Evolutionary conservation across 2,888 invertebrate species (phyloP).

Genomic region (Euclidia mi): DNA sequence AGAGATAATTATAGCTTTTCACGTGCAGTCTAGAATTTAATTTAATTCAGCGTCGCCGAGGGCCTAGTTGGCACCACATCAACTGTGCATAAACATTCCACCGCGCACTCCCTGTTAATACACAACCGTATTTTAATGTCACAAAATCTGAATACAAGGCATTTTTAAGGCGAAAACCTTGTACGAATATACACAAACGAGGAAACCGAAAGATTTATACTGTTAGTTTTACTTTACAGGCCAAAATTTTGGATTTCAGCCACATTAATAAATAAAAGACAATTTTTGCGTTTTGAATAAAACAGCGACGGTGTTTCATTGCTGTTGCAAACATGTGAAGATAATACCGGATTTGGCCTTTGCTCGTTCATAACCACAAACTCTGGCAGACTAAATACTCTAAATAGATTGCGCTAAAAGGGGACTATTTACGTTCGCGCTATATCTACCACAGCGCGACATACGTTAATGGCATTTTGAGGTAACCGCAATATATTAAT

Average conservation of each 20-base stretch:
- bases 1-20: conserved; percentile 52
- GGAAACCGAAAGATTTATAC: conserved; percentile 26
- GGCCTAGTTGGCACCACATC: conserved; percentile 66
- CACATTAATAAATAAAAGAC: background rate
- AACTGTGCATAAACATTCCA: conserved; percentile 60
- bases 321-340: background rate
- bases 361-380: background rate
- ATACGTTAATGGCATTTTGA: too few relatives aligned
- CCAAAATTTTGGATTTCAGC: background rate
- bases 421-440: background rate
- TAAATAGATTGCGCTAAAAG: conserved; percentile 4
- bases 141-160: conserved; percentile 25
- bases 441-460: background rate
- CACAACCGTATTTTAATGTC: conserved; percentile 52
- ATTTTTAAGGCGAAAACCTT: conserved; percentile 32
- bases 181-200: conserved; percentile 27
- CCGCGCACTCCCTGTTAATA: conserved; percentile 53
- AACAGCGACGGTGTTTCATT: conserved; percentile 10
- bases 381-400: background rate
- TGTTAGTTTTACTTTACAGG: background rate
- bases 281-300: conserved; percentile 23
- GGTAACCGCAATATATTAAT: too few relatives aligned
- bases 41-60: conserved; percentile 53
- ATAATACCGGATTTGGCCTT: background rate
- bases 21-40: conserved; percentile 57